These are phyloP conservation scores for Micromys minutus DNA, from an alignment of 2,113 vertebrate species.

Conservation along the genomic window DNA sequence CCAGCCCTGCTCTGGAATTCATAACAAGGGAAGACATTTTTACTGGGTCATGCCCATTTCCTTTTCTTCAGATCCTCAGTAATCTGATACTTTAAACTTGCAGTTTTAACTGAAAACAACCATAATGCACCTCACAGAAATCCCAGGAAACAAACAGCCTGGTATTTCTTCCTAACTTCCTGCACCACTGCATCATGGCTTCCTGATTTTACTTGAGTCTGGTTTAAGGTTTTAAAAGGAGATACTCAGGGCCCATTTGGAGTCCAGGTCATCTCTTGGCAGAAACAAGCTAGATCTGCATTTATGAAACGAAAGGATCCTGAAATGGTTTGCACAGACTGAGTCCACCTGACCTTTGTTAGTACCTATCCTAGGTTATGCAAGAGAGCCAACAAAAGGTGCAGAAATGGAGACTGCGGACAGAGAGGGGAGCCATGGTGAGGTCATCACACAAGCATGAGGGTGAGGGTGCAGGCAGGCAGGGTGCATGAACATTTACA, in stretches of 20 bases:
- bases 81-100: background rate
- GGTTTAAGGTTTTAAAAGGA: constrained; percentile 8
- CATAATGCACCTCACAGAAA: background rate
- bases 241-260: background rate
- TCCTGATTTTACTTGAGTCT: background rate
- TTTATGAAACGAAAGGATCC: constrained; percentile 18
- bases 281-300: background rate
- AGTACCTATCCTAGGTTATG: background rate
- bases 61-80: background rate
- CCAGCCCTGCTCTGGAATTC: background rate
- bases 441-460: constrained; percentile 67
- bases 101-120: background rate
- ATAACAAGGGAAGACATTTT: background rate
- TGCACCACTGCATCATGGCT: background rate
- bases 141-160: constrained; percentile 19
- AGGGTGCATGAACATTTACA: constrained; percentile 91
- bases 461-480: constrained; percentile 79
- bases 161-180: background rate
- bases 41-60: background rate
- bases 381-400: constrained; percentile 72
- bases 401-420: constrained; percentile 37
- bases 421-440: constrained; percentile 60
- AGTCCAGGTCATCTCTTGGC: background rate
- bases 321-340: background rate
- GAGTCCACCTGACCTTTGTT: constrained; percentile 42